These are phyloP conservation scores for Calameuta idolon DNA, from an alignment of 2,888 invertebrate species.

Conservation along the genomic window DNA sequence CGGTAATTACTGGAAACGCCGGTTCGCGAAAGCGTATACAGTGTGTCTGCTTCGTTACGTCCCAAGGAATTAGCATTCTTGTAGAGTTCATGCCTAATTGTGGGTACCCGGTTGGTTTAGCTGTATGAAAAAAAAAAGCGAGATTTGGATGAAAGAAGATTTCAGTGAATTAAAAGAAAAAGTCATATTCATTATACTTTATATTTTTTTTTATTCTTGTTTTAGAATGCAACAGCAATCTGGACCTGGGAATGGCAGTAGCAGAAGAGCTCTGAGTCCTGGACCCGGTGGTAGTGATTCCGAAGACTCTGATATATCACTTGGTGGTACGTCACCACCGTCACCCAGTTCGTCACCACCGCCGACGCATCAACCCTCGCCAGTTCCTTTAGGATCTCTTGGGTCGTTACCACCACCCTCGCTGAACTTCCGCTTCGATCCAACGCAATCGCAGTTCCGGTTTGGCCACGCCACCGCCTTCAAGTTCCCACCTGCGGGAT, in stretches of 20 bases:
- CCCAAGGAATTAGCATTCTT: not conserved
- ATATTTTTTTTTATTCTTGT: slow-evolving; percentile 15
- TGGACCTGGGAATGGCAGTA: slow-evolving; percentile 56
- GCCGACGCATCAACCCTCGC: slow-evolving; percentile 56
- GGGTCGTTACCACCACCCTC: slow-evolving; percentile 61
- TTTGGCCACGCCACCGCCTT: slow-evolving; percentile 61
- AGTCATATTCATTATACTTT: not conserved
- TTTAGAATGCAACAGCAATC: slow-evolving; percentile 65
- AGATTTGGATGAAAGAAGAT: not conserved
- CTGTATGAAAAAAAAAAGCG: not conserved
- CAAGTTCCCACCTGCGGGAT: slow-evolving; percentile 61
- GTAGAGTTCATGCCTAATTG: not conserved
- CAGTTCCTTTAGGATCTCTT: slow-evolving; percentile 57
- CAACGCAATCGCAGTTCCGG: slow-evolving; percentile 60
- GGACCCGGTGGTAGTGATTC: slow-evolving; percentile 61
- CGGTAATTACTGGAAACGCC: not conserved
- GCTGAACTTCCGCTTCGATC: slow-evolving; percentile 62
- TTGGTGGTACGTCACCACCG: slow-evolving; percentile 62
- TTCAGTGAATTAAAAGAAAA: not conserved
- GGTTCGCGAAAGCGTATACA: not conserved
- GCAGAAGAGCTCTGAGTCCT: slow-evolving; percentile 58
- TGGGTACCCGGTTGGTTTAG: not conserved
- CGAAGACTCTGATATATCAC: slow-evolving; percentile 64
- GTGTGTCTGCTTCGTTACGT: not conserved
- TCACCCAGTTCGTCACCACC: slow-evolving; percentile 62